Evolutionary conservation across 2,797 vertebrate species (phyloP).

Genomic region (Coregonus ussuriensis): DNA sequence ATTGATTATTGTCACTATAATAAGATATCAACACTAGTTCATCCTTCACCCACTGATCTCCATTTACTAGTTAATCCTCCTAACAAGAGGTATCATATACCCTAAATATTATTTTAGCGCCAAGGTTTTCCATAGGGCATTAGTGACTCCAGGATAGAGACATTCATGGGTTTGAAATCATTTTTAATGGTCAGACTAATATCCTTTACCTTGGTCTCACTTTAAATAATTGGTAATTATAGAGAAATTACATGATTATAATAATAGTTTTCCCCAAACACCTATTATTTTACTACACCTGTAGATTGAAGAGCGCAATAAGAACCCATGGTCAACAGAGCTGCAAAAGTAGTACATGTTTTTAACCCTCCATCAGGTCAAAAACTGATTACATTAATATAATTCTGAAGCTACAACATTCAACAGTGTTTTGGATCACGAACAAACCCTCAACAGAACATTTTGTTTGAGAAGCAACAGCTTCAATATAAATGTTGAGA

Average conservation of each 20-base stretch:
- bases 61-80: not conserved
- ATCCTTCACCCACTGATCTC: not conserved
- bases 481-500: not conserved
- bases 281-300: constrained; percentile 20
- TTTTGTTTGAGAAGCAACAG: not conserved
- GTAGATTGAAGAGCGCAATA: constrained; percentile 24
- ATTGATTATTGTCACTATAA: not conserved
- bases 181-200: not conserved
- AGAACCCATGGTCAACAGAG: constrained; percentile 10
- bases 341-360: not conserved
- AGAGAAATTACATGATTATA: constrained; percentile 12
- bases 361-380: not conserved
- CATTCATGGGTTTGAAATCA: not conserved
- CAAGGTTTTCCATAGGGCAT: constrained; percentile 2
- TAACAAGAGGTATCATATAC: no score
- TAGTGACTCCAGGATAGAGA: constrained; percentile 15
- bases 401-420: not conserved
- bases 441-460: not conserved
- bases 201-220: constrained; percentile 1
- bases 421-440: not conserved
- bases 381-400: not conserved
- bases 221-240: constrained; percentile 10
- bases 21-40: not conserved
- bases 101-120: not conserved
- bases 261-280: constrained; percentile 12